Base-by-base conservation (phyloP, 2,888 invertebrate species). In the Allygus modestus region DNA sequence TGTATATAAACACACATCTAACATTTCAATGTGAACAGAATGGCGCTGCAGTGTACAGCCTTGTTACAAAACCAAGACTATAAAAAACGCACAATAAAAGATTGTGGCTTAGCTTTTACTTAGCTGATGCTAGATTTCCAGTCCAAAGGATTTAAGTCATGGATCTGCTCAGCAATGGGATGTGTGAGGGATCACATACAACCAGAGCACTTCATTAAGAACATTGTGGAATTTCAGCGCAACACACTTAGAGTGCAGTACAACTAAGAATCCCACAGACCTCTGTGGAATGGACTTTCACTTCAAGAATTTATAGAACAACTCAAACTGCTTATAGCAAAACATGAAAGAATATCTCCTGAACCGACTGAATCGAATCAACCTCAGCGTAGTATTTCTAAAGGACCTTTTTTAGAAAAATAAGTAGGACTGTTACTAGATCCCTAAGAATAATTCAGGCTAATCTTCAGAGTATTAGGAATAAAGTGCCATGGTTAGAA, bases 111-210 rank as follows among this genome's bases (percentile, higher is more conserved):
- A n/a, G 73, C 73, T 15, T 73, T 73, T 23, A 43, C 23, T 2
- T 43, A 73, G 43, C 20, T 73, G 1, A n/a, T 11, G 20, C 37
- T n/a, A 17, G 43, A 73, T 41, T 73, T 73, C 26, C 4, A 73
- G 43, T 15, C 43, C 12, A 73, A 43, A 20, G 73, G 43, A 23
- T 37, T 7, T 23, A 37, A 73, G 15, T 7, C 41, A 17, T 23
- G 41, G 11, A 73, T 73, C 5, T 73, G 43, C n/a, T 73, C 73
- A 41, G 73, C 73, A 12, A 73, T 73, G 73, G 73, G 73, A 43
- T 43, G 73, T 43, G 73, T 73, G 43, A 73, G 73, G 20, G 73
- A 73, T 23, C 41, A 43, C 41, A 43, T 73, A 37, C 73, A 23
- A 23, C 31, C 37, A 7, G 37, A 37, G 37, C 37, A 37, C 11